Percentiles rank a stretch among this genome's conserved stretches.
phyloP scores from a whole-genome alignment of 2,797 vertebrate genomes.

The Odontamblyopus rebecca region DNA sequence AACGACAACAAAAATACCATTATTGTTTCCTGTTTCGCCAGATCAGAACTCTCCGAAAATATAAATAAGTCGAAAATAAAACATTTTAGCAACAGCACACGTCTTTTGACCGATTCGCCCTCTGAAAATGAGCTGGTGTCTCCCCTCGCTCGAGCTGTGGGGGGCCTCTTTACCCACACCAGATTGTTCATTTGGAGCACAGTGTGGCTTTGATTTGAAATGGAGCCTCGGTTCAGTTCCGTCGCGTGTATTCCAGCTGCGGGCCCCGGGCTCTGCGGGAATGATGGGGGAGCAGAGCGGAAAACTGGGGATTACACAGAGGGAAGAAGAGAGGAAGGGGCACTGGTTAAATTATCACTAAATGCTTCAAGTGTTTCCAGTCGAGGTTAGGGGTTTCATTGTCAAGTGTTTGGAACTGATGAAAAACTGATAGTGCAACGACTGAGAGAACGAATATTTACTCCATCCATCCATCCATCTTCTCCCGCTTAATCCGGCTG shows the following conservation, averaged over 20 bases:
- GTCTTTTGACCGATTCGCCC: neutral
- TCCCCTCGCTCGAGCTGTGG: neutral
- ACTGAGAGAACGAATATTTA: too few relatives aligned
- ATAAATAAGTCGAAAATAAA: neutral
- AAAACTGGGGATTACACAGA: neutral
- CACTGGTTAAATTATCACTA: too few relatives aligned
- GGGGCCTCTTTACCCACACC: neutral
- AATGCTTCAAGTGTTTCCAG: too few relatives aligned
- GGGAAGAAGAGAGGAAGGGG: neutral
- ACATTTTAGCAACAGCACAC: neutral
- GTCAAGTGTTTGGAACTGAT: too few relatives aligned
- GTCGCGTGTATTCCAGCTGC: neutral
- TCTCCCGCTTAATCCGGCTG: too few relatives aligned
- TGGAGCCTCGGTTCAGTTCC: neutral
- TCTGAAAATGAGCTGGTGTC: neutral
- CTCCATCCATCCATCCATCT: too few relatives aligned
- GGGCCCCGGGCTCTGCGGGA: neutral
- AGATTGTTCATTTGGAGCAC: conserved; percentile 10
- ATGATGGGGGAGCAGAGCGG: neutral
- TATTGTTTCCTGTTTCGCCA: neutral
- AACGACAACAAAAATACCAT: too few relatives aligned
- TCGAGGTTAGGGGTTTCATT: too few relatives aligned
- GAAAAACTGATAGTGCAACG: too few relatives aligned
- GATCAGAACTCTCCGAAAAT: neutral
- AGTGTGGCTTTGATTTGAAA: conserved; percentile 6